Evolutionary conservation across 2,797 vertebrate species (phyloP).

Genomic region (Silurus aristotelis): DNA sequence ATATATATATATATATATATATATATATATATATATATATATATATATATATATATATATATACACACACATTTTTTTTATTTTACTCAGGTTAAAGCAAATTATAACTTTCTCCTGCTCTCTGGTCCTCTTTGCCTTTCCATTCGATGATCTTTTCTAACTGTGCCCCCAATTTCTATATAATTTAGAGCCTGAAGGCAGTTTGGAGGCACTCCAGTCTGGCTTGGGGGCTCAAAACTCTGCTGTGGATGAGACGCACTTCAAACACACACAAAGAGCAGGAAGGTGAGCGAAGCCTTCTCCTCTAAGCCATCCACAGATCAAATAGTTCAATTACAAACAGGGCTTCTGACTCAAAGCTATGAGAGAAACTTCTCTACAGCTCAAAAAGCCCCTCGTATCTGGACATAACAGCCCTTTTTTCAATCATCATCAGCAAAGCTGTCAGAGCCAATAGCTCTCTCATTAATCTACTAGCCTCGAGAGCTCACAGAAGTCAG

Average conservation of each 20-base stretch:
- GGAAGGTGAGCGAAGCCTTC: conserved; percentile 9
- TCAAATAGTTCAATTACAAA: conserved; percentile 52
- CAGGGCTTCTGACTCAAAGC: conserved; percentile 16
- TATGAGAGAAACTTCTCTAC: not conserved
- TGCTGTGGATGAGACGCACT: conserved; percentile 15
- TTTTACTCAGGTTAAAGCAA: not conserved
- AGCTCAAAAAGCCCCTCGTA: conserved; percentile 14
- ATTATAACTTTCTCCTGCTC: conserved; percentile 10
- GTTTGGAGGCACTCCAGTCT: conserved; percentile 29
- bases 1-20: no score
- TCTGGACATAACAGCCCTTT: conserved; percentile 9
- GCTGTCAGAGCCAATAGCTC: conserved; percentile 27
- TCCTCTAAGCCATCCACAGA: conserved; percentile 40
- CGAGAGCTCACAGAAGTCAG: not conserved
- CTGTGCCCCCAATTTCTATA: conserved; percentile 8
- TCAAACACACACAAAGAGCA: conserved; percentile 29
- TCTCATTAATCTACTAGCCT: conserved; percentile 31
- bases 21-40: no score
- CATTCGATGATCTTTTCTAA: conserved; percentile 6
- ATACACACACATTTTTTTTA: no score
- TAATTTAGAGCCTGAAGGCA: not conserved
- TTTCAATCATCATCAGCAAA: conserved; percentile 18
- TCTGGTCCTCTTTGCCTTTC: conserved; percentile 6
- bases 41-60: no score
- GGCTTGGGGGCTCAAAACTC: conserved; percentile 6